Base-by-base conservation (phyloP, 2,113 vertebrate genomes). In the Perca flavescens region DNA sequence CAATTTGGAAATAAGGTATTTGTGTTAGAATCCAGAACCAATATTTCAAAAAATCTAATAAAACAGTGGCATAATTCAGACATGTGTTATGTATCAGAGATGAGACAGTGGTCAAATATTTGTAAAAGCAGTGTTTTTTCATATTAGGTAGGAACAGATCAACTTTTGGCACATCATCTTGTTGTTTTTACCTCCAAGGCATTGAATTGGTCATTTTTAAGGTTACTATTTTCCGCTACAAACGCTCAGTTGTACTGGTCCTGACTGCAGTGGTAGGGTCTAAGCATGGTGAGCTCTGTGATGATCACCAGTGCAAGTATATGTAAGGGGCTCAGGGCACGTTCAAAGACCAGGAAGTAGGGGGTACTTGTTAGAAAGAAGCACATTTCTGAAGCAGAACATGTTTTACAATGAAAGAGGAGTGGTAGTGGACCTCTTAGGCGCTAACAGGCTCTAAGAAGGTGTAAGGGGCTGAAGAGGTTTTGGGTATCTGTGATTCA, bases 261-360 rank as follows among this genome's bases (percentile, higher is more conserved):
- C 34, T 66, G 46, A 40, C 53, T 81, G 28, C 56, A 72, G 67
- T 17, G 60, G 36, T 14, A 63, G 52, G 28, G 64, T 13, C 66
- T 34, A 81, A 83, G 86, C 80, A 66, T 68, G 65, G 78, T 72
- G 80, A 87, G 68, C 58, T 84, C 84, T 84, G 84, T 53, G 16
- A 50, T 15, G n/a, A 75, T 70, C 71, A 79, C 54, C 73, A 71
- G 68, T 69, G 61, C 4, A 74, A 84, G 69, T 74, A 58, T 71
- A 64, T 47, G n/a, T 49, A 28, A 53, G 43, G 56, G 5, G 5
- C 34, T 74, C 8, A 14, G 25, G 56, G 15, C 11, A 14, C 40
- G 65, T 61, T 52, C 56, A 5, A 25, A 76, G 50, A 70, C 60
- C 50, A 14, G 7, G 21, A 52, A n/a, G 63, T 15, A 12, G 22